Base-by-base conservation (phyloP, 1,140 invertebrate species). In the Hyposmocoma kahamanoa region DNA sequence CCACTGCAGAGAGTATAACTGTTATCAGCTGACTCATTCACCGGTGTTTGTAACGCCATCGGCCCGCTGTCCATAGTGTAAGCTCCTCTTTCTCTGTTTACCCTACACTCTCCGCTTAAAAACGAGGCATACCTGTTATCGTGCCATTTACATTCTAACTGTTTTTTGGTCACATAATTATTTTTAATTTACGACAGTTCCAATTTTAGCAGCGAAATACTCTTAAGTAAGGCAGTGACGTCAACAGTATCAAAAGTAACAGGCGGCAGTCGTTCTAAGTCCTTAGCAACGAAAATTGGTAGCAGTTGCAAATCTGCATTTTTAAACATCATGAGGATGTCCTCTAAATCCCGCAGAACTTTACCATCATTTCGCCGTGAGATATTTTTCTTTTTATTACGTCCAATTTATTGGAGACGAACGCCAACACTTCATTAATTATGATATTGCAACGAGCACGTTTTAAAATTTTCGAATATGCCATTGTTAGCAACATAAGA, bases 201-300 rank as follows among this genome's bases (percentile, higher is more conserved):
- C 2, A 13, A 30, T 13, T 13, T 10, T 13, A 30, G 28, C 28
- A 30, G 13, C 8, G 13, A 10, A 2, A 30, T 10, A 2, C 13
- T 10, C 13, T 36, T 36, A 3, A 36, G 18, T 15, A 36, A 36
- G 15, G 36, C 13, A 26, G 46, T 47, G 1, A 38, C 34, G 20
- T 47, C 46, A 11, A 47, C 21, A 18, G 39, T n/a, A 17, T 36
- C 32, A 17, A 36, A 36, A 8, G 15, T 13, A 2, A 36, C 32
- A 8, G 32, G 32, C 1, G 32, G 32, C 18, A 36, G 15, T 8
- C 18, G 15, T 15, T 36, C 13, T 15, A 36, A 17, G 8, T 47
- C 46, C n/a, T 22, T 22, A 3, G 46, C 46, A 10, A 39, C 36
- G 28, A 39, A 39, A 15, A 39, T 47, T 3, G 46, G 46, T 39